Evolutionary conservation across 2,113 vertebrate species (phyloP).

Genomic region (Natator depressus): DNA sequence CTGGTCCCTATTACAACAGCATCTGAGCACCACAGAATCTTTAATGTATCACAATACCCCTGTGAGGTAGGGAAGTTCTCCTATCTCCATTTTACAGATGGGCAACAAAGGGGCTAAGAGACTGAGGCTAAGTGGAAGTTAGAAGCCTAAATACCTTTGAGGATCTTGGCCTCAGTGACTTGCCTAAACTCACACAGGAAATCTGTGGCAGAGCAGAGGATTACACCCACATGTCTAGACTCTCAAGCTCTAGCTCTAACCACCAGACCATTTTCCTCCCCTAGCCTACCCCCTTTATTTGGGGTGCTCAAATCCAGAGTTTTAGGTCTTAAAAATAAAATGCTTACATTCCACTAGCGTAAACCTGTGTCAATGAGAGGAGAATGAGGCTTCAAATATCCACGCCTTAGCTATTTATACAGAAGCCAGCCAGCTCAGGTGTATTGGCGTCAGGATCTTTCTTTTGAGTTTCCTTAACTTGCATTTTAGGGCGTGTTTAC

Average conservation of each 20-base stretch:
- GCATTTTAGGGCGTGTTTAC: not conserved
- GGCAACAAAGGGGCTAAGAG: not conserved
- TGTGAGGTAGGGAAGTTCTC: not conserved
- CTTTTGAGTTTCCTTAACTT: not conserved
- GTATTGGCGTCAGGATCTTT: not conserved
- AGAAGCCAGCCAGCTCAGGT: not conserved
- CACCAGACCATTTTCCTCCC: not conserved
- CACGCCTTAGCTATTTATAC: not conserved
- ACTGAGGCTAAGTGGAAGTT: not conserved
- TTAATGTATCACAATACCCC: not conserved
- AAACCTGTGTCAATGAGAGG: not conserved
- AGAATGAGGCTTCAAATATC: not conserved
- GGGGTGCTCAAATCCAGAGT: not conserved
- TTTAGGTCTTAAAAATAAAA: not conserved
- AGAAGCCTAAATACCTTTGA: not conserved
- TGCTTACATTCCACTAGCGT: not conserved
- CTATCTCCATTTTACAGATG: fast-evolving
- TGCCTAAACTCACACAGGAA: not conserved
- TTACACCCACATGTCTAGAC: not conserved
- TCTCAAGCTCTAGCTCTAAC: not conserved
- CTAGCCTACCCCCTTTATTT: not conserved
- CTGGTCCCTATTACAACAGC: not conserved
- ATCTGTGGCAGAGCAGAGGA: not conserved
- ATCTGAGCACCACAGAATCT: not conserved
- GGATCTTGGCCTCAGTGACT: not conserved